A percentile compares a stretch with the other conserved stretches of the same genome.
phyloP scores from a whole-genome alignment of 2,113 vertebrate species.

The Todiramphus saurophagus region DNA sequence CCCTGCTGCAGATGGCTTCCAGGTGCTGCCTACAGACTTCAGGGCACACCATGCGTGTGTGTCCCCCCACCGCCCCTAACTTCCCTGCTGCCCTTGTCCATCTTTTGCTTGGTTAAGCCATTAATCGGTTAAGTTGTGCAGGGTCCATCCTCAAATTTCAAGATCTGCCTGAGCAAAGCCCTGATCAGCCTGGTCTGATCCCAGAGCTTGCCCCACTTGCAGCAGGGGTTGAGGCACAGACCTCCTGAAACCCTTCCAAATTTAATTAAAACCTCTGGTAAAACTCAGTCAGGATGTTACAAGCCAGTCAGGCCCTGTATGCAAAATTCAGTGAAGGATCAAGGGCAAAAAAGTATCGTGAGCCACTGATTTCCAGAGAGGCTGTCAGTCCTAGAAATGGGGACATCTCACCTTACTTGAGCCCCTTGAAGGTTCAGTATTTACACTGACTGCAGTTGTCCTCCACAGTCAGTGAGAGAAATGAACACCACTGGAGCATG shows the following conservation, averaged over 20 bases:
- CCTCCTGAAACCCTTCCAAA: background rate
- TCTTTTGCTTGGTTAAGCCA: background rate
- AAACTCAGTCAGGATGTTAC: background rate
- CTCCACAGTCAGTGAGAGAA: background rate
- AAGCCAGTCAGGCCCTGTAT: background rate
- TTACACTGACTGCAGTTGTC: background rate
- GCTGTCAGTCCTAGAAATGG: background rate
- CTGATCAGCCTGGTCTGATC: background rate
- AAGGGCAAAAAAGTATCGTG: background rate
- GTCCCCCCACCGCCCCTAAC: no score
- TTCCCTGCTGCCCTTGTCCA: background rate
- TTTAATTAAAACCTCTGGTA: background rate
- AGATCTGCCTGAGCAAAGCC: background rate
- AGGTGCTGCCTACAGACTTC: background rate
- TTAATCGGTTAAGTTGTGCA: background rate
- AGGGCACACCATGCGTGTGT: background rate
- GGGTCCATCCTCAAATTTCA: background rate
- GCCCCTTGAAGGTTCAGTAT: background rate
- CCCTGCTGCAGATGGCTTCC: background rate
- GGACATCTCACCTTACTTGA: background rate
- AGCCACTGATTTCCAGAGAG: background rate
- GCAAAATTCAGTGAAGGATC: background rate
- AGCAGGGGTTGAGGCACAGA: background rate
- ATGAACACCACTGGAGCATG: fast-evolving
- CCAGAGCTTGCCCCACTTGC: background rate